Percentiles rank a stretch among this genome's conserved stretches.
phyloP scores from a whole-genome alignment of 2,888 invertebrate genomes.

The Apotomis betuletana region DNA sequence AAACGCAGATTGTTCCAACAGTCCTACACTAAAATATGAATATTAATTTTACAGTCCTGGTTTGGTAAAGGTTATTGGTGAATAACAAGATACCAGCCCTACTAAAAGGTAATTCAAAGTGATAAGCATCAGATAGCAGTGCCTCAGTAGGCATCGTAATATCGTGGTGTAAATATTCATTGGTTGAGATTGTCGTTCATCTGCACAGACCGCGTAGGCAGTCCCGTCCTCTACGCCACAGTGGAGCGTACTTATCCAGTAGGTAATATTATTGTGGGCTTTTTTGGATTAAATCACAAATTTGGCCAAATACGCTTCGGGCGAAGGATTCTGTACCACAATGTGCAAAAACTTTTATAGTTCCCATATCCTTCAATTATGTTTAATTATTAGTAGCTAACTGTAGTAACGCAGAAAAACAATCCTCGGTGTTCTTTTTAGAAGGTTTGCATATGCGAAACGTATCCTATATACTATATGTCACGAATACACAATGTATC shows the following conservation, averaged over 20 bases:
- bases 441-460: too few species aligned
- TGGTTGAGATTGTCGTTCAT: conserved; percentile 65
- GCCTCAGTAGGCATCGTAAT: conserved; percentile 61
- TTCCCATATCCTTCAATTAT: too few species aligned
- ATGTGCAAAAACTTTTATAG: too few species aligned
- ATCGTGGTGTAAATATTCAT: conserved; percentile 77
- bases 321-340: too few species aligned
- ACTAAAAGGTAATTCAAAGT: conserved; percentile 55
- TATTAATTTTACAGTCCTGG: conserved; percentile 30
- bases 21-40: conserved; percentile 23
- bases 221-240: conserved; percentile 23
- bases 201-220: conserved; percentile 51
- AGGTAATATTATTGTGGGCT: background rate
- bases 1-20: conserved; percentile 16
- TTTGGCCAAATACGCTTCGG: too few species aligned
- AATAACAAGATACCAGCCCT: conserved; percentile 43
- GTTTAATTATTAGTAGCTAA: too few species aligned
- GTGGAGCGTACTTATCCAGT: conserved; percentile 22
- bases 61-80: conserved; percentile 1
- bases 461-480: too few species aligned
- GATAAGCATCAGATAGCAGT: conserved; percentile 54
- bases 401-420: too few species aligned
- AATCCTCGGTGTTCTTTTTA: too few species aligned
- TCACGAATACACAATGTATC: too few species aligned
- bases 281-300: too few species aligned